phyloP scores from a whole-genome alignment of 2,797 vertebrate species.

The Crax fasciolata region DNA sequence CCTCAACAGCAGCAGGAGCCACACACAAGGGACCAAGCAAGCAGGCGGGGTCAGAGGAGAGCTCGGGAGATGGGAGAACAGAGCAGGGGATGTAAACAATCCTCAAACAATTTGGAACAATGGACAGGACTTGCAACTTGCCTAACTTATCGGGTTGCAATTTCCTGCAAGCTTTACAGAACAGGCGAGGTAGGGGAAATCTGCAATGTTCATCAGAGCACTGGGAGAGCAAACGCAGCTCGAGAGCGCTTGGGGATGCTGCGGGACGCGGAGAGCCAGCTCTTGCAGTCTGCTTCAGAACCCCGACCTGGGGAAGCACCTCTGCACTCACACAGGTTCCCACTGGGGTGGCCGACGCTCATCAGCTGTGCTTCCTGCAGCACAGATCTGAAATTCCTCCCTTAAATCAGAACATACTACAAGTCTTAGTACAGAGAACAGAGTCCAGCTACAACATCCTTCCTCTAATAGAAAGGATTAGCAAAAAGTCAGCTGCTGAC shows the following conservation, averaged over 20 bases:
- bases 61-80: slow-evolving; percentile 61
- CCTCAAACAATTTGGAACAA: slow-evolving; percentile 51
- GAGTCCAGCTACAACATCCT: slow-evolving; percentile 2
- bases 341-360: neutral
- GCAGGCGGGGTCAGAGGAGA: slow-evolving; percentile 27
- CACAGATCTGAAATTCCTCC: neutral
- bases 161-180: slow-evolving; percentile 58
- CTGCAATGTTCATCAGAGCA: slow-evolving; percentile 59
- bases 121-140: slow-evolving; percentile 1
- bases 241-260: slow-evolving; percentile 1
- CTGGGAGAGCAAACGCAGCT: neutral
- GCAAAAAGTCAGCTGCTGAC: slow-evolving; percentile 46
- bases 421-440: neutral
- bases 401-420: neutral
- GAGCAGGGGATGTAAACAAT: slow-evolving; percentile 56
- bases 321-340: neutral
- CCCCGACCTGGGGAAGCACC: fast-evolving
- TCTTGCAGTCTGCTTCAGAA: neutral
- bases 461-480: slow-evolving; percentile 29
- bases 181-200: slow-evolving; percentile 34
- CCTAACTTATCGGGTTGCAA: slow-evolving; percentile 10
- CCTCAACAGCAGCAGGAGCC: slow-evolving; percentile 12
- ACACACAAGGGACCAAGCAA: neutral
- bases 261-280: neutral
- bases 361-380: neutral